Conservation (phyloP, 2,888 invertebrate species). For the Drosophila yooni region DNA sequence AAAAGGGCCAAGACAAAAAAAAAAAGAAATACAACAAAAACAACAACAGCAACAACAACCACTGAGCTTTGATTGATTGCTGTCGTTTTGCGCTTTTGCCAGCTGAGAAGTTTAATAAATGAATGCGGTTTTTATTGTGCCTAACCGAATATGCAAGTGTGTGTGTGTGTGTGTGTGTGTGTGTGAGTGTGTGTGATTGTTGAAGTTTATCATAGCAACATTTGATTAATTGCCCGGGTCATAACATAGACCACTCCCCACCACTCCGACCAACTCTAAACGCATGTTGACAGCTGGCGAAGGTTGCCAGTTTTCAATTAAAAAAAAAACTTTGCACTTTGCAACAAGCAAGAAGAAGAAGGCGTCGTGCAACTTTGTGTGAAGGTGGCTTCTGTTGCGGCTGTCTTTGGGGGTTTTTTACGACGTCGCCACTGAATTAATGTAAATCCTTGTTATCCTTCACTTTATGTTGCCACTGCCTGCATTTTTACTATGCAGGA, state of each 20-base stretch:
- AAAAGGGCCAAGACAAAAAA: conserved; percentile 13
- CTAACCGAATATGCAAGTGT: conserved; percentile 9
- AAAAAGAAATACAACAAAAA: not conserved
- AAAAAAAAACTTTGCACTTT: conserved; percentile 49
- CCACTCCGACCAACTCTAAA: not conserved
- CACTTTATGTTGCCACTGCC: conserved; percentile 61
- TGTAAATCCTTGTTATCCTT: conserved; percentile 73
- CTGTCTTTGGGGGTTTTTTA: conserved; percentile 42
- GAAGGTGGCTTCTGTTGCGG: conserved; percentile 18
- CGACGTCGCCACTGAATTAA: conserved; percentile 65
- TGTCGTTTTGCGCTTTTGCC: conserved; percentile 59
- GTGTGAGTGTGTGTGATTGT: conserved; percentile 18
- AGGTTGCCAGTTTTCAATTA: conserved; percentile 59
- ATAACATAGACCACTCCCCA: conserved; percentile 19
- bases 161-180: not conserved
- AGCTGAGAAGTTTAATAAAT: conserved; percentile 72
- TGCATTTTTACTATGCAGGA: conserved; percentile 55
- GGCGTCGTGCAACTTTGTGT: conserved; percentile 37
- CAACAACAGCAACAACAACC: not conserved
- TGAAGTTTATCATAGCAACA: conserved; percentile 62
- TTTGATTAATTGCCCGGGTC: conserved; percentile 66
- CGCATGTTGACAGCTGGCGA: conserved; percentile 44
- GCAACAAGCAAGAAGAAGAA: conserved; percentile 14
- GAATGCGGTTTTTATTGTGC: conserved; percentile 63
- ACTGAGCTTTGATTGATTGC: conserved; percentile 67